These are phyloP conservation scores for Dastarcus helophoroides DNA, from an alignment of 2,888 invertebrate genomes.

Conservation along the genomic window DNA sequence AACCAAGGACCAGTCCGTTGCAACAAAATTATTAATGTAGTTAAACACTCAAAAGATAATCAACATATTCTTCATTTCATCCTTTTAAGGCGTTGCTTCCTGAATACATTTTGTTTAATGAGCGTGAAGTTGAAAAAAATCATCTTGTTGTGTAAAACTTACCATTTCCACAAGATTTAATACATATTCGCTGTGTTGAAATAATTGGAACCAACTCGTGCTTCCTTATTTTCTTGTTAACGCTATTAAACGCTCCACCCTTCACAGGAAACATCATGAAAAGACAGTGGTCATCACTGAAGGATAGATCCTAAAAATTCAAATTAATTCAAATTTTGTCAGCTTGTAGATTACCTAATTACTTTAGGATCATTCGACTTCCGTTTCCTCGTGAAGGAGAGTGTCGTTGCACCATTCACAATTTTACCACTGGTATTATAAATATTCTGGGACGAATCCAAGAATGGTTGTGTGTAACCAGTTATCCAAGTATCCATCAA, in stretches of 20 bases:
- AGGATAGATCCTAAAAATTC: slow-evolving; percentile 55
- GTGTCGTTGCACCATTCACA: slow-evolving; percentile 63
- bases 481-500: slow-evolving; percentile 81
- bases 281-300: slow-evolving; percentile 70
- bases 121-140: no score
- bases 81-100: no score
- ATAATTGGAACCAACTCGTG: slow-evolving; percentile 63
- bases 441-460: slow-evolving; percentile 66
- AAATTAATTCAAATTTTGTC: neutral
- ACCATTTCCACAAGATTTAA: slow-evolving; percentile 71
- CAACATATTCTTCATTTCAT: no score
- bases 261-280: slow-evolving; percentile 80
- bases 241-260: slow-evolving; percentile 71
- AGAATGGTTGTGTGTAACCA: slow-evolving; percentile 63
- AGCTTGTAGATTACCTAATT: slow-evolving; percentile 8
- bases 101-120: no score
- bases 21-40: no score
- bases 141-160: no score
- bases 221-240: slow-evolving; percentile 75
- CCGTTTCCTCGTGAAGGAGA: slow-evolving; percentile 69
- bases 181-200: slow-evolving; percentile 68
- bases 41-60: no score
- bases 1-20: no score
- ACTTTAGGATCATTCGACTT: slow-evolving; percentile 53
- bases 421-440: slow-evolving; percentile 55